These are phyloP conservation scores for Eupristina koningsbergeri DNA, from an alignment of 1,140 invertebrate species.

Conservation along the genomic window DNA sequence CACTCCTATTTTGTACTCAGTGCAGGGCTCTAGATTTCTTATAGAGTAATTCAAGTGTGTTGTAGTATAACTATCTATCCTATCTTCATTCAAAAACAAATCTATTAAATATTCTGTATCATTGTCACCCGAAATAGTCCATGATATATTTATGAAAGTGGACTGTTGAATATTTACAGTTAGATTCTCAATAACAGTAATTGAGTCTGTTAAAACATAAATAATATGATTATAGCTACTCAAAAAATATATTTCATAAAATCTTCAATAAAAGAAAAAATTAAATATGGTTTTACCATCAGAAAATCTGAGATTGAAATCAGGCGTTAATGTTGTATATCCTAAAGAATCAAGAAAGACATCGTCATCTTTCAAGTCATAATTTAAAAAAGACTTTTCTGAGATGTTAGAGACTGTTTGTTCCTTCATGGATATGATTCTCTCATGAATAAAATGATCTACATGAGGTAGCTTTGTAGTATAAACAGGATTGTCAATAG, in stretches of 20 bases:
- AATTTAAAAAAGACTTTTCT: not conserved
- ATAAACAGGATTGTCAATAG: conserved; percentile 30
- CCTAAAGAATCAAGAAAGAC: conserved; percentile 17
- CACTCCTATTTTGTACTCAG: conserved; percentile 53
- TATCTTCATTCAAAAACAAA: conserved; percentile 6
- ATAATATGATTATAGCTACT: not conserved
- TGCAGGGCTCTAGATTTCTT: conserved; percentile 52
- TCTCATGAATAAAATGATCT: not conserved
- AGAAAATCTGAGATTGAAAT: not conserved
- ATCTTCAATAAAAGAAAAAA: not conserved
- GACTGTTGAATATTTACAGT: conserved; percentile 17
- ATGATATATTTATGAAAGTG: conserved; percentile 49
- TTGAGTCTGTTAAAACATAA: not conserved
- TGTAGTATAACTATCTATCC: not conserved
- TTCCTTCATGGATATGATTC: not conserved
- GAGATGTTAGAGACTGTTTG: conserved; percentile 12
- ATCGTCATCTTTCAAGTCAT: not conserved
- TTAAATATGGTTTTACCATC: not conserved
- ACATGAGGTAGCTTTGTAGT: not conserved
- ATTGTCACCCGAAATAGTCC: conserved; percentile 44
- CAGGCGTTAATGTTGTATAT: not conserved
- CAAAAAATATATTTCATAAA: not conserved
- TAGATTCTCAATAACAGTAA: conserved; percentile 13
- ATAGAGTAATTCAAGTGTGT: conserved; percentile 28
- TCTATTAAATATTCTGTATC: not conserved